A percentile compares a stretch with the other conserved stretches of the same genome.
Evolutionary conservation across 2,888 invertebrate genomes (phyloP).

Genomic region (Acanthosepion pharaonis): DNA sequence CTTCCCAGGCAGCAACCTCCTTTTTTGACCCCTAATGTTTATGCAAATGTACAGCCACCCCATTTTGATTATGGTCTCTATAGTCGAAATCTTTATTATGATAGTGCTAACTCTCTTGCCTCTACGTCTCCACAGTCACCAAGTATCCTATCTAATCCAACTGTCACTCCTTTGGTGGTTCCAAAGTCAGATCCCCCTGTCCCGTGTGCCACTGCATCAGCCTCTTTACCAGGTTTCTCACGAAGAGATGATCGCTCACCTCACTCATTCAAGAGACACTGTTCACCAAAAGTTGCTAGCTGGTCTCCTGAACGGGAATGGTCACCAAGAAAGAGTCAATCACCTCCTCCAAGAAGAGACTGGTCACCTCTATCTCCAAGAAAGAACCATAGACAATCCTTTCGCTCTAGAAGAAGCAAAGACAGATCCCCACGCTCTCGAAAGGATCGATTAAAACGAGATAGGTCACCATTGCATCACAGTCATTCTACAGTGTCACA

Average conservation of each 20-base stretch:
- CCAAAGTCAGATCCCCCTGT: neutral
- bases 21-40: neutral
- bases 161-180: neutral
- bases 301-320: conserved; percentile 35
- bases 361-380: neutral
- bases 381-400: neutral
- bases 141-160: neutral
- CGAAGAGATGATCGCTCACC: neutral
- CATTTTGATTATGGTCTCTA: neutral
- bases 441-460: neutral
- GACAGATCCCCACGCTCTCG: neutral
- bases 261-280: neutral
- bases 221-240: conserved; percentile 24
- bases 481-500: neutral
- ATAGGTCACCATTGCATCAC: neutral
- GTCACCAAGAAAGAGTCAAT: neutral
- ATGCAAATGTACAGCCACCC: neutral
- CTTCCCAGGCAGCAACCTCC: neutral
- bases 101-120: neutral
- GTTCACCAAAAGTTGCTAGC: neutral
- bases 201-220: conserved; percentile 2
- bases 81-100: neutral
- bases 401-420: neutral
- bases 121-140: neutral
- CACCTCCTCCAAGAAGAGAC: conserved; percentile 24